Evolutionary conservation across 2,113 vertebrate species (phyloP).

Genomic region (Podarcis muralis): DNA sequence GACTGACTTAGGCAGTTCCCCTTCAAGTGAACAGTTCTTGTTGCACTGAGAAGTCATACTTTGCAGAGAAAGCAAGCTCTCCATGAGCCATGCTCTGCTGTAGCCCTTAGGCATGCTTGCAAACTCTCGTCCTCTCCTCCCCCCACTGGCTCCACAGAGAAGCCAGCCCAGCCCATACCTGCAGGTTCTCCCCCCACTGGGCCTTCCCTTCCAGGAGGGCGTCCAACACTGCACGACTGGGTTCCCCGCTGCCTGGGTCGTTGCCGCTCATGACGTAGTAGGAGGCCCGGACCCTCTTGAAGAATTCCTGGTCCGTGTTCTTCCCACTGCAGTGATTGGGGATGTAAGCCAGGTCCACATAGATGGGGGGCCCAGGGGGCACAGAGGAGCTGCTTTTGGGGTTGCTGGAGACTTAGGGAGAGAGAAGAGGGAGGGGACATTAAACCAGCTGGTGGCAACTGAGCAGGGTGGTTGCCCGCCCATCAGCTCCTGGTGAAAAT

Average conservation of each 20-base stretch:
- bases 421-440: neutral
- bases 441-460: neutral
- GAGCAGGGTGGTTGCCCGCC: too few species aligned
- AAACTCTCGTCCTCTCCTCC: neutral
- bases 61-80: neutral
- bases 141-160: neutral
- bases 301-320: slow-evolving; percentile 96
- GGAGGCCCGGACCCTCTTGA: slow-evolving; percentile 90
- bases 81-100: neutral
- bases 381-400: slow-evolving; percentile 61
- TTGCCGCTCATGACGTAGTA: slow-evolving; percentile 98
- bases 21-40: too few species aligned
- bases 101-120: neutral
- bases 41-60: too few species aligned
- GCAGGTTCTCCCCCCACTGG: slow-evolving; percentile 96
- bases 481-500: neutral
- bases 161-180: slow-evolving; percentile 78
- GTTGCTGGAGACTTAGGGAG: slow-evolving; percentile 56
- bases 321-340: slow-evolving; percentile 98
- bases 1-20: too few species aligned
- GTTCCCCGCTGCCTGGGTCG: slow-evolving; percentile 87
- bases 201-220: slow-evolving; percentile 94
- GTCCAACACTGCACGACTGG: slow-evolving; percentile 90
- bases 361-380: slow-evolving; percentile 83
- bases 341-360: slow-evolving; percentile 96